Evolutionary conservation across 2,113 vertebrate genomes (phyloP).

Genomic region (Ranitomeya imitator): DNA sequence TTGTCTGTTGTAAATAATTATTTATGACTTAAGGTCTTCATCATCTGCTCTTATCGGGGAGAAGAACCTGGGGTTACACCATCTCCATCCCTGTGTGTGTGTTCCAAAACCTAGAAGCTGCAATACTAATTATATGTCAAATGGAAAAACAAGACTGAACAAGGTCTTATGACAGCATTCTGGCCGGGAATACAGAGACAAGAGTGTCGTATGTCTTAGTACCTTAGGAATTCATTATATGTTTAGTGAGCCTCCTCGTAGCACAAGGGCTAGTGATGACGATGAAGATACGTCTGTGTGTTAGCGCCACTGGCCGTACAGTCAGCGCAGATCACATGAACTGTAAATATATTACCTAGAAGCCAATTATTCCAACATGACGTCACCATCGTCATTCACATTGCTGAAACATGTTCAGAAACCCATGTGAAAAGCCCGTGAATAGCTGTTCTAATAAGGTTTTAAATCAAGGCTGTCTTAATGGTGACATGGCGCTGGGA

Average conservation of each 20-base stretch:
- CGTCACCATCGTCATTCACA: background rate
- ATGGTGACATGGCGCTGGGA: no score
- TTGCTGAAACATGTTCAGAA: background rate
- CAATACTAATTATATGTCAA: slow-evolving; percentile 20
- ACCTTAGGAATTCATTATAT: background rate
- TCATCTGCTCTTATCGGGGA: background rate
- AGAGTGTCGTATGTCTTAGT: background rate
- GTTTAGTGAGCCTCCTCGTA: background rate
- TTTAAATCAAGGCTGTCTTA: background rate
- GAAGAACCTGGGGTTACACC: background rate
- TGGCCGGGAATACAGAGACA: background rate
- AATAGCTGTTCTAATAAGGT: background rate
- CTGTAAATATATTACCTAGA: slow-evolving; percentile 7
- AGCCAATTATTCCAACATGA: background rate
- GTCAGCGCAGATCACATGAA: background rate
- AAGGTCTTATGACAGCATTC: slow-evolving; percentile 15
- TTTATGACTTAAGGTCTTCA: background rate
- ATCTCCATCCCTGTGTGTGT: slow-evolving; percentile 14
- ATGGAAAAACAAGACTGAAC: slow-evolving; percentile 41
- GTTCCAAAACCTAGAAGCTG: slow-evolving; percentile 8
- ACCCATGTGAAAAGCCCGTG: background rate
- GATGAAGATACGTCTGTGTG: slow-evolving; percentile 5
- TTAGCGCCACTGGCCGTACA: background rate
- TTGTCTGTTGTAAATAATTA: background rate
- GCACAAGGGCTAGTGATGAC: background rate